phyloP scores from a whole-genome alignment of 64 coral and sea anemone genomes.

The Stichodactyla mertensii region DNA sequence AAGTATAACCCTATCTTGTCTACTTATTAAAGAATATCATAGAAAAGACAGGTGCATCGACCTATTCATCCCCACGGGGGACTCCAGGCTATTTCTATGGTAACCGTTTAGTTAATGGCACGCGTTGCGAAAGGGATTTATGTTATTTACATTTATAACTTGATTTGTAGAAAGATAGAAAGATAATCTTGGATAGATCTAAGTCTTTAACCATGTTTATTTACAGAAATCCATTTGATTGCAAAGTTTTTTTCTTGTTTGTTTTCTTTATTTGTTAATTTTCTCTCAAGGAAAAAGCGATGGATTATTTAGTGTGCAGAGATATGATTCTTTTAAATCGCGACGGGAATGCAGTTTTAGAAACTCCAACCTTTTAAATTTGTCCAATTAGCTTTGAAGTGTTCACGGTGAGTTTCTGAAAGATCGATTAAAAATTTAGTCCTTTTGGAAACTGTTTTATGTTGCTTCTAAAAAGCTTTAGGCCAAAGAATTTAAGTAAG shows the following conservation, averaged over 20 bases:
- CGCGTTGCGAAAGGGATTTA: neutral
- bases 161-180: neutral
- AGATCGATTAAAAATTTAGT: too few relatives aligned
- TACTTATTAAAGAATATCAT: neutral
- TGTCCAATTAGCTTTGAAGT: too few relatives aligned
- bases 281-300: neutral
- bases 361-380: too few relatives aligned
- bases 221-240: neutral
- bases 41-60: neutral
- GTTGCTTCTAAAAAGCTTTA: too few relatives aligned
- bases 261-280: neutral
- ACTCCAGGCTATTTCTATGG: neutral
- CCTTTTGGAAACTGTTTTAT: too few relatives aligned
- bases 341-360: too few relatives aligned
- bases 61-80: neutral
- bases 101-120: neutral
- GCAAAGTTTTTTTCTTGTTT: neutral
- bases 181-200: neutral
- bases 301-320: neutral
- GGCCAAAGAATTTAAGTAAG: too few relatives aligned
- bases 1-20: neutral
- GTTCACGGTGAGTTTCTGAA: too few relatives aligned
- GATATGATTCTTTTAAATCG: neutral
- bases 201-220: neutral
- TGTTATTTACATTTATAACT: neutral